Conservation (phyloP, 2,888 invertebrate genomes). For the Agonopterix heracliana region DNA sequence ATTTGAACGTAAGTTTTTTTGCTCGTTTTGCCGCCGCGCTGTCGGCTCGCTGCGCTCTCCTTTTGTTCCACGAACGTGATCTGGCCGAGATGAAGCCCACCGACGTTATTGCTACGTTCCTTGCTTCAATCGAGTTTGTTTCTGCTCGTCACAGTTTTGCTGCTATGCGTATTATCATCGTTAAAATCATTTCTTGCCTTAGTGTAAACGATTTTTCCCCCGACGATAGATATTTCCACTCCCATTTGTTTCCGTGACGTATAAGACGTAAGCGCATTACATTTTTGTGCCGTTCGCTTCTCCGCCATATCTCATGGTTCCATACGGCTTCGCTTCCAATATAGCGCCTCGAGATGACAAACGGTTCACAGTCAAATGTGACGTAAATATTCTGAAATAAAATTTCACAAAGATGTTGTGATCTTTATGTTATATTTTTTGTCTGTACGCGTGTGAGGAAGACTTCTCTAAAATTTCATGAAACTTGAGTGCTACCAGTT, state of each 20-base stretch:
- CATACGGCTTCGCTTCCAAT: constrained; percentile 51
- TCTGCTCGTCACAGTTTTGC: constrained; percentile 50
- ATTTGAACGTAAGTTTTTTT: constrained; percentile 62
- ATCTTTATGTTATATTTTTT: constrained; percentile 4
- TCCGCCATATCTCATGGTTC: constrained; percentile 47
- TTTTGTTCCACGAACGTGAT: constrained; percentile 72
- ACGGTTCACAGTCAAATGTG: constrained; percentile 43
- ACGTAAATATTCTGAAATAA: constrained; percentile 37
- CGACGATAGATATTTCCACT: constrained; percentile 32
- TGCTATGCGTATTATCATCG: constrained; percentile 45
- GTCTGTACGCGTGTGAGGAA: not conserved
- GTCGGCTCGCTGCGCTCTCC: constrained; percentile 50
- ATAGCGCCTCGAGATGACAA: constrained; percentile 47
- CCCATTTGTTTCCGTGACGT: constrained; percentile 51
- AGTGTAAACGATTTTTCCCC: constrained; percentile 27
- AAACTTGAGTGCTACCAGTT: too few relatives aligned
- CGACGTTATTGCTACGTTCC: constrained; percentile 58
- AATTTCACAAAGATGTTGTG: constrained; percentile 17
- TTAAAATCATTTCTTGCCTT: constrained; percentile 45
- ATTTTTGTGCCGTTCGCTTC: constrained; percentile 48
- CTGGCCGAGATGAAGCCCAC: constrained; percentile 64
- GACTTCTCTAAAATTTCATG: too few relatives aligned
- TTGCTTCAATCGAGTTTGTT: constrained; percentile 59
- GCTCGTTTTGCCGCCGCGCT: constrained; percentile 38
- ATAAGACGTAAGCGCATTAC: constrained; percentile 52